Evolutionary conservation across 2,888 invertebrate genomes (phyloP).

Genomic region (Mongoloraphidia duomilia): DNA sequence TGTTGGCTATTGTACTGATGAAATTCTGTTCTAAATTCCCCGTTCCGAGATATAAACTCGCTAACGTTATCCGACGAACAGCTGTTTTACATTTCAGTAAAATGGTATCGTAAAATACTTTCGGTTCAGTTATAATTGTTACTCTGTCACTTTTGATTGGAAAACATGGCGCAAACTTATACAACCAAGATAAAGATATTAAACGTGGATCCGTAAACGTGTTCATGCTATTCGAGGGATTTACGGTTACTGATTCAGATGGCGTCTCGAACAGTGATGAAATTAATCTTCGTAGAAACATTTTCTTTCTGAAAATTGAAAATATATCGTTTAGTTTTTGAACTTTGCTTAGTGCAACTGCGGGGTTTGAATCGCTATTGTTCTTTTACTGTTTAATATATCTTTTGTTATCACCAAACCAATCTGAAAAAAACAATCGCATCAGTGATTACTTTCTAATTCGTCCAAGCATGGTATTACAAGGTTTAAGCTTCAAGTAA

Average conservation of each 20-base stretch:
- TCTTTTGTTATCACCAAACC: too few species aligned
- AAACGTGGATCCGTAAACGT: background rate
- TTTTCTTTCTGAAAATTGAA: too few species aligned
- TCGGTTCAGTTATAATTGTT: slow-evolving; percentile 59
- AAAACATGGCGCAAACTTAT: slow-evolving; percentile 49
- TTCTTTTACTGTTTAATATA: too few species aligned
- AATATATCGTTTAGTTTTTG: too few species aligned
- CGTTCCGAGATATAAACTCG: slow-evolving; percentile 87
- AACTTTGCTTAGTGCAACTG: too few species aligned
- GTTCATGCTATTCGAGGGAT: background rate
- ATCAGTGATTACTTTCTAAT: too few species aligned
- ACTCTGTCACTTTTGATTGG: slow-evolving; percentile 53
- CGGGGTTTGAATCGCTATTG: too few species aligned
- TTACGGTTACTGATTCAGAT: background rate
- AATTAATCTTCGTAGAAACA: background rate
- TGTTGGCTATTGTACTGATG: slow-evolving; percentile 49
- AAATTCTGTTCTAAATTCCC: slow-evolving; percentile 68
- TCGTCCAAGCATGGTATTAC: too few species aligned
- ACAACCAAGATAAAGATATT: slow-evolving; percentile 37
- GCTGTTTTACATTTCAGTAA: slow-evolving; percentile 51
- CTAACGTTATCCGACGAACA: slow-evolving; percentile 58
- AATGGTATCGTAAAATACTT: slow-evolving; percentile 60
- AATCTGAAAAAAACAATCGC: too few species aligned
- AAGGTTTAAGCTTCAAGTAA: too few species aligned
- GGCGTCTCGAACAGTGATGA: background rate